Base-by-base conservation (phyloP, 2,113 vertebrate genomes). In the Felis chaus region DNA sequence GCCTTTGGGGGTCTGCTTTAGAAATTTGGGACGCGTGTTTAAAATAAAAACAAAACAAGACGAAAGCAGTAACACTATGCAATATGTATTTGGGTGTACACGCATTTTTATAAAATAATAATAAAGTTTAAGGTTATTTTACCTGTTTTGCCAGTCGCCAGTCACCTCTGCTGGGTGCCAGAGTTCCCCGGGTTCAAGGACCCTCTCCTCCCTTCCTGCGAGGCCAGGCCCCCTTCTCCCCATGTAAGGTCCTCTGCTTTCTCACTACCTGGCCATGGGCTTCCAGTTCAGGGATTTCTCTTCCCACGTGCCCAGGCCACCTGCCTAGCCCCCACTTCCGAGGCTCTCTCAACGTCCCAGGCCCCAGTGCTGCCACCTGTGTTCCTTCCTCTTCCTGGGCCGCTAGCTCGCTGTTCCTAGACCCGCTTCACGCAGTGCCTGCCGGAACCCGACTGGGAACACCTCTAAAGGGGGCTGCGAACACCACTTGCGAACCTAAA, bases 301-400 rank as follows among this genome's bases (percentile, higher is more conserved):
- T 41, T 7, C 13, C 33, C 66, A 31, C 31, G 65, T 27, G 61
- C 36, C 73, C 50, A 16, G 48, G 41, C 53, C 74, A 4, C 63
- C 27, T 1, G n/a, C 14, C 13, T 36, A 25, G 76, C 27, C 33
- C 45, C 69, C 65, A 57, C 31, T 48, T 57, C 69, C 0, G 73
- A 29, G 71, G 11, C 27, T 4, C 74, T 33, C 18, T 18, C 76
- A 68, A 53, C 1, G 61, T 50, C 91, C 86, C 82, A 41, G 66
- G 45, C 19, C 88, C 53, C 41, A 4, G 41, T 7, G 6, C n/a
- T 23, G 71, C 89, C 16, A 33, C 74, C 88, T 9, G n/a, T 66
- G 92, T 97, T 95, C 98, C 86, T 96, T 98, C 96, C 97, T 94
- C 96, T 97, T 98, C 96, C 94, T 89, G 90, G 69, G 53, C 12